A percentile compares a stretch with the other conserved stretches of the same genome.
Evolutionary conservation across 2,113 vertebrate genomes (phyloP).

Genomic region (Forbesichthys papilliferus): DNA sequence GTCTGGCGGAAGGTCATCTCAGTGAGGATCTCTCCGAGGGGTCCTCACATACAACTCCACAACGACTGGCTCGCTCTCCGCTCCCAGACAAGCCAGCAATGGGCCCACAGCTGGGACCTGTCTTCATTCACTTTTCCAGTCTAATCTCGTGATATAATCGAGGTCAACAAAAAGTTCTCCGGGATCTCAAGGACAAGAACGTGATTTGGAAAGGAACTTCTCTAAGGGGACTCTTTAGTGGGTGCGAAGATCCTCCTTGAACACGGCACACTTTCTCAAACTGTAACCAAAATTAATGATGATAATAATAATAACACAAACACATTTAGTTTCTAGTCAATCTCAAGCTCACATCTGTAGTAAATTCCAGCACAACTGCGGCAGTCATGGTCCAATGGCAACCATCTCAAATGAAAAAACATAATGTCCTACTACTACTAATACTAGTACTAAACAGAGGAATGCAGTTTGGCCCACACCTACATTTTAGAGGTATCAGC

Average conservation of each 20-base stretch:
- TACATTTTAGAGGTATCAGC: neutral
- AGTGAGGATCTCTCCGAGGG: constrained; percentile 14
- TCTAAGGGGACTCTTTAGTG: neutral
- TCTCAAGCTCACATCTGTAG: too few relatives aligned
- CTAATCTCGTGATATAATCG: neutral
- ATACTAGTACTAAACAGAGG: neutral
- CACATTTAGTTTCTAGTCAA: too few relatives aligned
- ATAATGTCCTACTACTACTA: neutral
- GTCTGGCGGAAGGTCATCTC: constrained; percentile 86
- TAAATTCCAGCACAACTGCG: too few relatives aligned
- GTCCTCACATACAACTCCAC: constrained; percentile 36
- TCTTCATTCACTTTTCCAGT: constrained; percentile 37
- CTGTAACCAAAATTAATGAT: neutral
- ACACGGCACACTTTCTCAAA: too few relatives aligned
- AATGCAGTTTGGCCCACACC: neutral
- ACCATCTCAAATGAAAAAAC: too few relatives aligned
- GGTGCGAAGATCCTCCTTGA: neutral
- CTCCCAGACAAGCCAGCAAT: constrained; percentile 43
- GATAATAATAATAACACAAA: neutral
- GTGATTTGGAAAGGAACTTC: neutral
- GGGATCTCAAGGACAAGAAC: constrained; percentile 6
- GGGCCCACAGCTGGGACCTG: constrained; percentile 26
- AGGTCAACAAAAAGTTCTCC: too few relatives aligned
- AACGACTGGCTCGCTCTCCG: constrained; percentile 21
- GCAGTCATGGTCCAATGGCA: too few relatives aligned